phyloP scores from a whole-genome alignment of 1,140 invertebrate genomes.

The Polypedilum pembai region DNA sequence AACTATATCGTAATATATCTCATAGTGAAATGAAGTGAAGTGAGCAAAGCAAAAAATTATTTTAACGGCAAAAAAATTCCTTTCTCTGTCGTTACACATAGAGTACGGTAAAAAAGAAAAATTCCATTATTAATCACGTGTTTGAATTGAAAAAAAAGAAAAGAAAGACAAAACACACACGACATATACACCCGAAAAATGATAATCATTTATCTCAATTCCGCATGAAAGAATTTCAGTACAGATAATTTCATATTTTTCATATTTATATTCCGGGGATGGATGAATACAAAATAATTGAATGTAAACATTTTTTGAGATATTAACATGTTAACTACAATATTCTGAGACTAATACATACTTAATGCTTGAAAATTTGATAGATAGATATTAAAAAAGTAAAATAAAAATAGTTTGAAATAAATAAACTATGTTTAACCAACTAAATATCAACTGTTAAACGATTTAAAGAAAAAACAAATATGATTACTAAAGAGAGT shows the following conservation, averaged over 20 bases:
- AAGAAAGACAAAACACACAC: neutral
- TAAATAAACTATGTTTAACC: too few relatives aligned
- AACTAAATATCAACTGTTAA: too few relatives aligned
- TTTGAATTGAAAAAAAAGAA: neutral
- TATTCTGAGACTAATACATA: too few relatives aligned
- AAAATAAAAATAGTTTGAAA: too few relatives aligned
- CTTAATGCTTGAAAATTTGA: too few relatives aligned
- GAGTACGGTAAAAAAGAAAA: neutral
- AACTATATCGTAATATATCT: slow-evolving; percentile 6
- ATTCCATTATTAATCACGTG: slow-evolving; percentile 5
- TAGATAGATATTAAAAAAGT: too few relatives aligned
- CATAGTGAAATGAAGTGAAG: slow-evolving; percentile 3
- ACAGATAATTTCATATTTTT: neutral
- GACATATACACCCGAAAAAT: neutral
- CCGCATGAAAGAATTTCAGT: slow-evolving; percentile 3
- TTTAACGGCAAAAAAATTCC: neutral
- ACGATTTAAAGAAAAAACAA: too few relatives aligned
- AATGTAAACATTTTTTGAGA: slow-evolving; percentile 12
- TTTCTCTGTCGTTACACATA: neutral
- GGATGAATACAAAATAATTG: neutral
- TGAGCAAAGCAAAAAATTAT: neutral
- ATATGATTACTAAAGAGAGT: too few relatives aligned
- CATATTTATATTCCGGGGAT: neutral
- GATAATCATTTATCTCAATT: slow-evolving; percentile 19
- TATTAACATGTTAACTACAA: neutral